phyloP scores from a whole-genome alignment of 2,113 vertebrate species.

The Seriola dumerili region DNA sequence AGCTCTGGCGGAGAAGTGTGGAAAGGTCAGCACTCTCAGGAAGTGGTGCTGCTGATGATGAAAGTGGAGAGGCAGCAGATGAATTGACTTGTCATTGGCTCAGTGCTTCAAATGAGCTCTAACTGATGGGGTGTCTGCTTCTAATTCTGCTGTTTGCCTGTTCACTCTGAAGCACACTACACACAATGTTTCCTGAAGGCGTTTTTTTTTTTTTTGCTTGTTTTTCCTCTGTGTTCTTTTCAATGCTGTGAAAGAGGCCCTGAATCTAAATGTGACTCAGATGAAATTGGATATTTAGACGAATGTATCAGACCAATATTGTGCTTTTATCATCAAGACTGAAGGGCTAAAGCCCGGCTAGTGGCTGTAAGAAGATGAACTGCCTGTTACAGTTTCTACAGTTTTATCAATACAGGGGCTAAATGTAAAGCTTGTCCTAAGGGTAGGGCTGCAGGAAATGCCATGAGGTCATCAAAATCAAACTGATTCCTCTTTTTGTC shows the following conservation, averaged over 20 bases:
- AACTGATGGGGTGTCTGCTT: slow-evolving; percentile 31
- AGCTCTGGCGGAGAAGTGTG: background rate
- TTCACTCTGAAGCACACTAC: background rate
- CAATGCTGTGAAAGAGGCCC: background rate
- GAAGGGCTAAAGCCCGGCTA: background rate
- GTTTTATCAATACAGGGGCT: background rate
- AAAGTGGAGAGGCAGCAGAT: slow-evolving; percentile 42
- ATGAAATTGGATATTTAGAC: background rate
- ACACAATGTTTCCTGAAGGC: background rate
- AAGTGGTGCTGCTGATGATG: slow-evolving; percentile 27
- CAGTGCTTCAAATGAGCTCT: slow-evolving; percentile 31
- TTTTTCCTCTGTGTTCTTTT: background rate
- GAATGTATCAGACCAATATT: background rate
- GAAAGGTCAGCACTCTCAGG: slow-evolving; percentile 54
- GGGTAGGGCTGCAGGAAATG: background rate
- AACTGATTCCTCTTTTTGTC: no score
- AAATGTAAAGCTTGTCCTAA: slow-evolving; percentile 6
- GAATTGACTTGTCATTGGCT: slow-evolving; percentile 58
- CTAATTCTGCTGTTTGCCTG: slow-evolving; percentile 15
- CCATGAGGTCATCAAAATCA: background rate
- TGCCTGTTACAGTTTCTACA: background rate
- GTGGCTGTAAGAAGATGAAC: background rate
- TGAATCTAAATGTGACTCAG: slow-evolving; percentile 1
- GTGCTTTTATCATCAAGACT: background rate
- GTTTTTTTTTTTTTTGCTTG: background rate